Evolutionary conservation across 1,140 invertebrate genomes (phyloP), one percentile per base, ranked within the genome.

Genomic region (Wasmannia auropunctata): DNA sequence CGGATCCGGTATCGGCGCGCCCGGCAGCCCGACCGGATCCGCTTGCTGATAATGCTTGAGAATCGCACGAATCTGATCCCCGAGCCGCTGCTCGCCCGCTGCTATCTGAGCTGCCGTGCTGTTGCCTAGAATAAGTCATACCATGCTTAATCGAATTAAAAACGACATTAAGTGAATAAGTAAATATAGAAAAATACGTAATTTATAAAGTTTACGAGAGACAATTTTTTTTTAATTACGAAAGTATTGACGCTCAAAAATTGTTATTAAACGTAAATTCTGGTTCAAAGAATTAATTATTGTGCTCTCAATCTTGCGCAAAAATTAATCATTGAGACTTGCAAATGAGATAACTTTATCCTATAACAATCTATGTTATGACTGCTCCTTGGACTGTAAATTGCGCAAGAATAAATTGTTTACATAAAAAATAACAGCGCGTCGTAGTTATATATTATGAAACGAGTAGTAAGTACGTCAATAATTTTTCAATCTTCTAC

Each of bases 31-130:
- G 1, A 97, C 94, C 0, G 97, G 97, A 94, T 98, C 97, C 65
- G 96, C 95, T 91, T 98, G 96, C 93, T 98, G 97, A 92, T 97
- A 98, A 92, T 98, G 98, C 60, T 98, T 97, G n/a, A 98, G 91
- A 10, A 98, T 95, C 37, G 95, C 94, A 40, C 97, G 95, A 49
- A 98, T 96, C 89, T 97, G 96, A 81, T 97, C 96, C 58, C 97
- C 96, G 19, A 98, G 94, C 86, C 96, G 96, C 90, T 97, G 96
- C 92, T 97, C 96, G 7, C 96, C 96, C 54, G 96, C 90, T 3
- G 93, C 93, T 43, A 95, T 89, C 84, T 95, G 88, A 28, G 76
- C 87, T 37, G 91, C 86, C 22, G 49, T 63, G 16, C 0, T 74
- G 2, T 83, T 74, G 19, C 60, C 79, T 83, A 34, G 7, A 34